Evolutionary conservation across 2,888 invertebrate genomes (phyloP).

Genomic region (Cacoxenus indagator): DNA sequence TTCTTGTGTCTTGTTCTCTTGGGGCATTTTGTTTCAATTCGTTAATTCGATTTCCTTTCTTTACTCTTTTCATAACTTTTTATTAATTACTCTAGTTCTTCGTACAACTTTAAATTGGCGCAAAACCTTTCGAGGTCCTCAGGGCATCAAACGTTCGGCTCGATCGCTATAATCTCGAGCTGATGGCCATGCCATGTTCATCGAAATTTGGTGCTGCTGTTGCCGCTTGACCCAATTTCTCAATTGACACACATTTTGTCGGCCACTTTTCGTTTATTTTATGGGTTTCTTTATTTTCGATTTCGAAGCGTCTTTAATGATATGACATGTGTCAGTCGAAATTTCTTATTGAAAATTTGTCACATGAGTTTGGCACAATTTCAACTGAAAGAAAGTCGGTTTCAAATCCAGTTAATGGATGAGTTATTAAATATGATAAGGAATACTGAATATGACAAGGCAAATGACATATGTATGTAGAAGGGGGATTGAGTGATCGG

Average conservation of each 20-base stretch:
- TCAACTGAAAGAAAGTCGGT: too few species aligned
- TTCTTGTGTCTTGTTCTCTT: background rate
- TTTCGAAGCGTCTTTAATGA: background rate
- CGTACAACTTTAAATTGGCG: background rate
- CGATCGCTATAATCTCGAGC: background rate
- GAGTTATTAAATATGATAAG: too few species aligned
- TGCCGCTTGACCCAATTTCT: slow-evolving; percentile 1
- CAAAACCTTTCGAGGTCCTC: background rate
- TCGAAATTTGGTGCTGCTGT: background rate
- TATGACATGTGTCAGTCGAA: background rate
- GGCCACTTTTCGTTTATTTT: background rate
- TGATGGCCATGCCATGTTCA: background rate
- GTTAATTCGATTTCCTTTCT: background rate
- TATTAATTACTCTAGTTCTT: slow-evolving; percentile 3
- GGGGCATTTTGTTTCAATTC: background rate
- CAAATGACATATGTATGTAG: too few species aligned
- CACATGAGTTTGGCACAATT: background rate
- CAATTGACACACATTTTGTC: background rate
- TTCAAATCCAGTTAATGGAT: too few species aligned
- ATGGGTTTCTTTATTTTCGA: background rate
- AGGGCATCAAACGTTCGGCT: background rate
- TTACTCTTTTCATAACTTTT: background rate
- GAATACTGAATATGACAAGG: too few species aligned
- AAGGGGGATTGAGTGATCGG: too few species aligned
- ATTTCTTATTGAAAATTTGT: background rate